A percentile compares a stretch with the other conserved stretches of the same genome.
Conservation (phyloP, 2,797 vertebrate genomes). For the Chloroceryle inda region DNA sequence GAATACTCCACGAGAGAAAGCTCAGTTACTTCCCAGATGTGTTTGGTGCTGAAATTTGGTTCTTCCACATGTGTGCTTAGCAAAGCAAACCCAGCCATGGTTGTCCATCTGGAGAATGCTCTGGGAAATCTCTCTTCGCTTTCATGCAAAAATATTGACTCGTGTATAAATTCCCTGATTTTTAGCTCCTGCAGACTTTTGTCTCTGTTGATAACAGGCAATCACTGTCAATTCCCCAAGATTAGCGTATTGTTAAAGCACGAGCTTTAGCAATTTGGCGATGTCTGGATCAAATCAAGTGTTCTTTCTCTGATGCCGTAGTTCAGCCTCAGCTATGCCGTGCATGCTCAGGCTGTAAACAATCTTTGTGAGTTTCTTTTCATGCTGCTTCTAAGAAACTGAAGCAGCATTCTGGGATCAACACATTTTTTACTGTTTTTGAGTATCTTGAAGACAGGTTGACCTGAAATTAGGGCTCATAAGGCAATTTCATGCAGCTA, state of each 20-base stretch:
- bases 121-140: background rate
- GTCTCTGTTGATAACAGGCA: background rate
- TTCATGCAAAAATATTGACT: background rate
- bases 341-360: background rate
- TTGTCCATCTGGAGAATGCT: background rate
- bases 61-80: background rate
- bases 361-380: background rate
- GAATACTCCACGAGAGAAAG: background rate
- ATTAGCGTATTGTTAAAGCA: background rate
- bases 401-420: background rate
- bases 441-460: background rate
- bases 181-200: background rate
- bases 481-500: background rate
- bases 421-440: background rate
- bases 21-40: background rate
- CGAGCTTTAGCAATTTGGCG: background rate
- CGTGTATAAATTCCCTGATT: accelerated
- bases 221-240: background rate
- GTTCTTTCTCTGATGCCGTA: background rate
- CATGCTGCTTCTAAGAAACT: background rate
- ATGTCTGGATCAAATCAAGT: background rate
- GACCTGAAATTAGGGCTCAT: background rate
- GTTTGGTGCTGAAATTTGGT: background rate
- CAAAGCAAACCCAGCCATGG: background rate
- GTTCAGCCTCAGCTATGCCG: background rate